Evolutionary conservation across 2,888 invertebrate species (phyloP), one percentile per base, ranked within the genome.

Genomic region (Plagodis pulveraria): DNA sequence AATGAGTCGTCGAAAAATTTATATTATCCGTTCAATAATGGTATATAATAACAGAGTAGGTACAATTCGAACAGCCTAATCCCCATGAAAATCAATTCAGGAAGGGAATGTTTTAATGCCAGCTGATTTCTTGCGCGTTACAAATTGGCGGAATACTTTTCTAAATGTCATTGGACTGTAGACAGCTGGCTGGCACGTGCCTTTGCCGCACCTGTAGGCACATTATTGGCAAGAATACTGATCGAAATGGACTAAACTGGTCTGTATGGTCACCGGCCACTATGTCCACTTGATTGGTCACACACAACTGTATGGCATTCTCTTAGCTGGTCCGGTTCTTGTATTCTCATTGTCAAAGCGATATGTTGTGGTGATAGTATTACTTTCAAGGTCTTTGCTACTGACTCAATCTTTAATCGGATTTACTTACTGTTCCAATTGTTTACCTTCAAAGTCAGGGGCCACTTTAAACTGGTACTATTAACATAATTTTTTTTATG

Each of bases 161-260:
- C 43, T 54, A 50, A 50, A 63, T 53, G 60, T 43, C 55, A 64
- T 41, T 59, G 57, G 49, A 50, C 54, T 43, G 34, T 10, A 10
- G 22, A 36, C 60, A 60, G 60, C 52, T 60, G 60, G 48, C 12
- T 32, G 60, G 62, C 68, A 68, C 66, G 66, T 57, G 68, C 59
- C 56, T 60, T 38, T 33, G 60, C 58, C 62, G 48, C 66, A 64
- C 68, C 66, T 64, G 64, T 55, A 40, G 44, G n/a, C 40, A 51
- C 42, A 38, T 40, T 42, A 49, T 58, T 58, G 53, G n/a, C 49
- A 45, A 58, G 44, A 58, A 53, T 49, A 53, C 58, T 49, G 53
- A 45, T 49, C 49, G 33, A 41, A 58, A 41, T 45, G 41, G 41
- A 35, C 44, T 40, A 40, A 50, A 59, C 54, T 51, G 55, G 54